Base-by-base conservation (phyloP, 2,797 vertebrate genomes). In the Ataeniobius toweri region DNA sequence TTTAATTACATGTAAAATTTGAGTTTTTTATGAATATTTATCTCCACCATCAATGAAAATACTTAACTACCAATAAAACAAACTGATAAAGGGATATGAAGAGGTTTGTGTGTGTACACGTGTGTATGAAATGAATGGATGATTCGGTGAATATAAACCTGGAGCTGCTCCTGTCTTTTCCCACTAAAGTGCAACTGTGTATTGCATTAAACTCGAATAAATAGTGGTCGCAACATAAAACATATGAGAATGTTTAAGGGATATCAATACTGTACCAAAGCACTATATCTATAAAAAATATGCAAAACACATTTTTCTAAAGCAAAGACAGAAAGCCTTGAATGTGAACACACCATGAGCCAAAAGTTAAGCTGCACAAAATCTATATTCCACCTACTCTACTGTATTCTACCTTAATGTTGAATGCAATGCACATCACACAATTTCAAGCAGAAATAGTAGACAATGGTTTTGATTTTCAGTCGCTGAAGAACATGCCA, bases 261-360 rank as follows among this genome's bases (percentile, higher is more conserved):
- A 3, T 63, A 36, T 63, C 2, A 22, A 39, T 63, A 63, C 18
- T 36, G 14, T 22, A 36, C 28, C 59, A 36, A 63, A 36, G 28
- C 31, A 18, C 31, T 65, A 55, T 26, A 7, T 65, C 61, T 22
- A 18, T 3, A 7, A 7, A 46, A 46, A 46, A 46, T 46, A 46
- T 39, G 22, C 3, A 22, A 8, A 65, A 58, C 16, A 31, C 51
- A 58, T 14, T 10, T 75, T 78, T 84, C 77, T 67, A 82, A 77
- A 31, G 31, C n/a, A 65, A 41, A 74, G 59, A 20, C 78, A 65
- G 9, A 14, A 39, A 71, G 18, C 36, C 2, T 6, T 61, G 44
- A 59, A 76, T 80, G 77, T 76, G 63, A 90, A 80, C 46, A 65
- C 68, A 59, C 56, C 48, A n/a, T 10, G 41, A 70, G n/a, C n/a